These are phyloP conservation scores for Physeter macrocephalus DNA, from an alignment of 2,113 vertebrate species.

Conservation along the genomic window DNA sequence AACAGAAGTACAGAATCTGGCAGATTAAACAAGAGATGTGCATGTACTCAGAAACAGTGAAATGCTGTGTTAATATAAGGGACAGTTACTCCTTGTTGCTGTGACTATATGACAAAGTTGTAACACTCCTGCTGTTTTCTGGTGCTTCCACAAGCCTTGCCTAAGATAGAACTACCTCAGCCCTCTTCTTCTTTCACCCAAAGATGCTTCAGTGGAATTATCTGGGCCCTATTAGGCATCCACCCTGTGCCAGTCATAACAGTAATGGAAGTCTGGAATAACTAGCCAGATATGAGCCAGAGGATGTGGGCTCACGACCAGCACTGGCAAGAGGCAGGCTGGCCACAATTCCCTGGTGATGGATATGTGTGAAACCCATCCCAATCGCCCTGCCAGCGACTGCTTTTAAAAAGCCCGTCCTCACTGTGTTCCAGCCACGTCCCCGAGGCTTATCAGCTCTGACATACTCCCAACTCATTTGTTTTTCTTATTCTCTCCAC, in stretches of 20 bases:
- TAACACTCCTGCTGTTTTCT: rapidly evolving
- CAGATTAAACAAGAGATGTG: background rate
- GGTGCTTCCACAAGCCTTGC: background rate
- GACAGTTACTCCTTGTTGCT: rapidly evolving
- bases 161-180: rapidly evolving
- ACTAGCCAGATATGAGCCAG: background rate
- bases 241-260: background rate
- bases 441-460: conserved; percentile 43
- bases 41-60: rapidly evolving
- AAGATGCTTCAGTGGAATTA: background rate
- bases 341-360: rapidly evolving
- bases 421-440: background rate
- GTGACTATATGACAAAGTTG: background rate
- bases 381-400: background rate
- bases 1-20: background rate
- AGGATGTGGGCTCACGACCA: background rate
- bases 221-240: background rate
- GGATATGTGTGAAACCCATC: background rate
- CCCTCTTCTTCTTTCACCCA: too few relatives aligned
- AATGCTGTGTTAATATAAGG: rapidly evolving
- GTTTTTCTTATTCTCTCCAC: conserved; percentile 63
- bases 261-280: background rate
- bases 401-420: background rate
- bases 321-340: background rate
- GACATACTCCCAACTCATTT: conserved; percentile 52